A percentile compares a stretch with the other conserved stretches of the same genome.
phyloP scores from a whole-genome alignment of 2,113 vertebrate genomes.

The Orycteropus afer region DNA sequence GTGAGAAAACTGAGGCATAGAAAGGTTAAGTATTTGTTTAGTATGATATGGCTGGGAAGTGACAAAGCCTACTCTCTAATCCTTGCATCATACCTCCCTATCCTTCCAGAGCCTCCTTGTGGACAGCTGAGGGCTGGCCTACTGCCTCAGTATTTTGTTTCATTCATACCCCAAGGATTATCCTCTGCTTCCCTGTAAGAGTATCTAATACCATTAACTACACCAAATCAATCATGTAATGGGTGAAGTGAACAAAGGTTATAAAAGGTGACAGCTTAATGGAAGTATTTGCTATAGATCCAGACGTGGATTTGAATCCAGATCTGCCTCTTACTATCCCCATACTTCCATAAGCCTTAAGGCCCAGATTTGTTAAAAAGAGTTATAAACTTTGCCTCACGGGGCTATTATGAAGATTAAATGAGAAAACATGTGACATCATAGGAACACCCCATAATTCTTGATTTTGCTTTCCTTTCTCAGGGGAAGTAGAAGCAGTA shows the following conservation, averaged over 20 bases:
- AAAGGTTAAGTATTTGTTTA: background rate
- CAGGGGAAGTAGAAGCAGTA: background rate
- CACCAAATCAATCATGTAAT: background rate
- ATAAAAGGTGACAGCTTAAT: background rate
- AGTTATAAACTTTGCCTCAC: background rate
- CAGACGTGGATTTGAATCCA: background rate
- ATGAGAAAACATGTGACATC: background rate
- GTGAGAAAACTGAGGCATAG: constrained; percentile 23
- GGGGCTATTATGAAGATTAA: background rate
- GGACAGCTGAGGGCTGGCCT: background rate
- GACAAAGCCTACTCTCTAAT: background rate
- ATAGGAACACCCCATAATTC: background rate
- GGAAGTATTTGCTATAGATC: background rate
- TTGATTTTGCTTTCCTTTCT: background rate
- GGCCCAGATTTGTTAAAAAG: background rate
- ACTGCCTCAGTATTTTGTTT: background rate
- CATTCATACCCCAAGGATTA: background rate
- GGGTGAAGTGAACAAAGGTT: background rate
- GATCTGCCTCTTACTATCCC: background rate
- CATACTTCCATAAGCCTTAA: background rate
- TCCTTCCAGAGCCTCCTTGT: background rate
- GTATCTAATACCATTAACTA: background rate
- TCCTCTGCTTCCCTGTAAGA: background rate
- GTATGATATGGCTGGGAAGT: background rate
- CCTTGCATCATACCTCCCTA: background rate